Percentiles rank a stretch among this genome's conserved stretches.
phyloP scores from a whole-genome alignment of 1,140 invertebrate genomes.

The Metopolophium dirhodum region DNA sequence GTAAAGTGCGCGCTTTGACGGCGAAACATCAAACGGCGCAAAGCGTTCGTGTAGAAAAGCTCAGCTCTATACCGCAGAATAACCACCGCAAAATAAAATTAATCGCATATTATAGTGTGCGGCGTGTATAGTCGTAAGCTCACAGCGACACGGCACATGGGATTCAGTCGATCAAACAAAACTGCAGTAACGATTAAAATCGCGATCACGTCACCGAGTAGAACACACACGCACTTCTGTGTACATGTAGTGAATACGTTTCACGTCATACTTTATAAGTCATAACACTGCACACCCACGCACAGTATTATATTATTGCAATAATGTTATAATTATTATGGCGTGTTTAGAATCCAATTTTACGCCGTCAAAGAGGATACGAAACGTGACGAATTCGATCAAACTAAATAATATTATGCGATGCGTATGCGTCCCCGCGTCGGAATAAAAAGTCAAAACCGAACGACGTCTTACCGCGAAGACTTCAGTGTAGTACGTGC shows the following conservation, averaged over 20 bases:
- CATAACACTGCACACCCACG: not conserved
- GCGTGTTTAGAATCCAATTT: not conserved
- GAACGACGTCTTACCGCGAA: not conserved
- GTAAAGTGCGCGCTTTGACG: too few relatives aligned
- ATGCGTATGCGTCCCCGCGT: too few relatives aligned
- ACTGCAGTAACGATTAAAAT: not conserved
- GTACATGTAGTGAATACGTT: not conserved
- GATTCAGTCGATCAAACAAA: not conserved
- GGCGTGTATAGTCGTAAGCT: not conserved
- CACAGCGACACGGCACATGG: not conserved
- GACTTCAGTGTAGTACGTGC: not conserved
- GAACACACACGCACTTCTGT: not conserved
- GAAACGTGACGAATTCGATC: conserved; percentile 1
- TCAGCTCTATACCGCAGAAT: not conserved
- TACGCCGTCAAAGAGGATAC: not conserved
- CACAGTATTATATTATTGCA: not conserved
- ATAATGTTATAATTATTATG: not conserved
- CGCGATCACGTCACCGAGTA: not conserved
- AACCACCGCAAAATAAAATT: not conserved
- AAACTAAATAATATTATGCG: not conserved
- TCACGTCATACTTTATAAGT: not conserved
- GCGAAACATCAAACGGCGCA: too few relatives aligned
- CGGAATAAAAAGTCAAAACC: not conserved
- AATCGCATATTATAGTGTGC: too few relatives aligned
- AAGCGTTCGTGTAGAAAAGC: not conserved